Percentiles rank a stretch among this genome's conserved stretches.
Evolutionary conservation across 2,888 invertebrate genomes (phyloP).

Genomic region (Furcula furcula): DNA sequence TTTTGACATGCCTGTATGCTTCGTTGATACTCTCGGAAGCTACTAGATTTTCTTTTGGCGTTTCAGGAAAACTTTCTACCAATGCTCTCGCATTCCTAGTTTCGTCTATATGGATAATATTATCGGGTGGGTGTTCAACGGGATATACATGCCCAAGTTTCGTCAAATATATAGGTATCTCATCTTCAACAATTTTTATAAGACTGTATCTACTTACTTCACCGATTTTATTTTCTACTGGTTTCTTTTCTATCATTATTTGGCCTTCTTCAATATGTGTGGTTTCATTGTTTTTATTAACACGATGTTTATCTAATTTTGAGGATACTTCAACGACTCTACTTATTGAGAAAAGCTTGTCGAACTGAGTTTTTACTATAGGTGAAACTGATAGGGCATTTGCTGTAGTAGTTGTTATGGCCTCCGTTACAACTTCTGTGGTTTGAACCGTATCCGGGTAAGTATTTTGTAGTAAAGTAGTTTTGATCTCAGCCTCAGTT

Average conservation of each 20-base stretch:
- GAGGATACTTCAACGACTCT: conserved; percentile 86
- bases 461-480: conserved; percentile 23
- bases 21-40: conserved; percentile 78
- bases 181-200: conserved; percentile 85
- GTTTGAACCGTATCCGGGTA: conserved; percentile 23
- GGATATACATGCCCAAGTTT: conserved; percentile 74
- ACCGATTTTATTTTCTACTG: conserved; percentile 84
- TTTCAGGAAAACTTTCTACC: conserved; percentile 53
- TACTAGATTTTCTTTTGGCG: conserved; percentile 67
- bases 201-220: conserved; percentile 86
- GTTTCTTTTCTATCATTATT: conserved; percentile 81
- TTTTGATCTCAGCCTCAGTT: conserved; percentile 31
- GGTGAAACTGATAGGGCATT: conserved; percentile 48
- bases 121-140: conserved; percentile 72
- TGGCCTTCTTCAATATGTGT: conserved; percentile 76
- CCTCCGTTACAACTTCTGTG: conserved; percentile 31
- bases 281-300: conserved; percentile 79
- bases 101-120: conserved; percentile 75
- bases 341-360: conserved; percentile 86
- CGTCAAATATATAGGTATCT: conserved; percentile 75
- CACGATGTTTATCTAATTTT: conserved; percentile 82
- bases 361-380: conserved; percentile 71
- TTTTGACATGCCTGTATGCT: conserved; percentile 66
- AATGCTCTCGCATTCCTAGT: conserved; percentile 73
- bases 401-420: conserved; percentile 42